A percentile compares a stretch with the other conserved stretches of the same genome.
These are phyloP conservation scores for Notamacropus eugenii DNA, from an alignment of 2,797 vertebrate species.

Conservation along the genomic window DNA sequence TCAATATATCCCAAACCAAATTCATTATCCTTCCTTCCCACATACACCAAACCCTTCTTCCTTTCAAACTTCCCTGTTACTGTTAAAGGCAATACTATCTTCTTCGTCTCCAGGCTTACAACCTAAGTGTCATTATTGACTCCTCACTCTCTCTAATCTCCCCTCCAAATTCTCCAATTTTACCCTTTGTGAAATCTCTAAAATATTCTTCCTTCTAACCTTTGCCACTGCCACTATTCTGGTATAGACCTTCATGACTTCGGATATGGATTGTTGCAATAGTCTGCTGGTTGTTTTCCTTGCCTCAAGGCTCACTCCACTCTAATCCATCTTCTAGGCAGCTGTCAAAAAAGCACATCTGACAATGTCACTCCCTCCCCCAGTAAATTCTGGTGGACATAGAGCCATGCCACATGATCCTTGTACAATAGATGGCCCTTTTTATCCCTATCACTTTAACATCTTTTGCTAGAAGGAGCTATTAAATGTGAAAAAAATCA, in stretches of 20 bases:
- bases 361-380: too few species aligned
- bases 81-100: not conserved
- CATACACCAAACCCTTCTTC: not conserved
- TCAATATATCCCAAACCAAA: not conserved
- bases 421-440: not conserved
- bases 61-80: not conserved
- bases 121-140: not conserved
- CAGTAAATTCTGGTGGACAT: too few species aligned
- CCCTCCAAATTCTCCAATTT: not conserved
- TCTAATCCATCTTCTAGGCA: too few species aligned
- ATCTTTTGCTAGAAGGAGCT: slow-evolving; percentile 6
- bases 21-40: not conserved
- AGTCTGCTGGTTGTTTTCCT: too few species aligned
- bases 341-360: too few species aligned
- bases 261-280: too few species aligned
- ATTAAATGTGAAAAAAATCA: not conserved
- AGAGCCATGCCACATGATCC: not conserved
- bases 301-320: too few species aligned
- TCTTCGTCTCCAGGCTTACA: not conserved
- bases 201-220: not conserved
- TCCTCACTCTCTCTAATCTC: not conserved
- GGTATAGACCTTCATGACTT: too few species aligned
- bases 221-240: not conserved
- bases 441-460: not conserved
- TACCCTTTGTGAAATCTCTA: not conserved